A percentile compares a stretch with the other conserved stretches of the same genome.
phyloP scores from a whole-genome alignment of 2,113 vertebrate genomes.

The Campylomormyrus tamandua region DNA sequence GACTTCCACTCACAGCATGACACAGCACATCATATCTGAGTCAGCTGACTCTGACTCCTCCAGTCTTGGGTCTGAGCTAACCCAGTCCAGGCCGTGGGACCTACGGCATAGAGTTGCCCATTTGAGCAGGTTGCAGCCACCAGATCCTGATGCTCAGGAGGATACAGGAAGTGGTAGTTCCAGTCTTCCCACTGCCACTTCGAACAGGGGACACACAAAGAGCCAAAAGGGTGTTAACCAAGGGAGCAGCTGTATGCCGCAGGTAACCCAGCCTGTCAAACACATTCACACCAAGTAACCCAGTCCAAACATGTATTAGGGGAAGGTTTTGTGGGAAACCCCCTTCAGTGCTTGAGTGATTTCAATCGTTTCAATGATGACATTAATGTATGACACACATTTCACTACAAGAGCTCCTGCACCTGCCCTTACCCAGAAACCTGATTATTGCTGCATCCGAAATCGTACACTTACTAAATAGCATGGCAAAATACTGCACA shows the following conservation, averaged over 20 bases:
- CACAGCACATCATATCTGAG: neutral
- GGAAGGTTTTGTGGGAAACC: neutral
- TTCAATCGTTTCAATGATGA: neutral
- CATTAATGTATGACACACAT: neutral
- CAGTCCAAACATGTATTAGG: neutral
- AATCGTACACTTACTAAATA: neutral
- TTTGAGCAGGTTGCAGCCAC: neutral
- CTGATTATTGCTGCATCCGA: neutral
- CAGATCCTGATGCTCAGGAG: neutral
- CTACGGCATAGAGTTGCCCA: neutral
- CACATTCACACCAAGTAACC: neutral
- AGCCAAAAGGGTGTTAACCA: neutral
- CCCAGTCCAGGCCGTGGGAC: neutral
- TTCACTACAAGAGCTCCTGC: neutral
- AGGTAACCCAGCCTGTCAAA: neutral
- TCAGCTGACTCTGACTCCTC: neutral
- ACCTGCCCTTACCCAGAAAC: neutral
- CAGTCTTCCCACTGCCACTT: neutral
- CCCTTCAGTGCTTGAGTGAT: neutral
- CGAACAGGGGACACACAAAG: neutral
- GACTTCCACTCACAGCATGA: neutral
- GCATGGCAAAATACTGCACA: neutral
- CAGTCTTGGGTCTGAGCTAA: neutral
- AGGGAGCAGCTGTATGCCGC: neutral
- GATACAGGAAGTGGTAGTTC: neutral